These are phyloP conservation scores for Caretta caretta DNA, from an alignment of 2,113 vertebrate genomes.

Conservation along the genomic window DNA sequence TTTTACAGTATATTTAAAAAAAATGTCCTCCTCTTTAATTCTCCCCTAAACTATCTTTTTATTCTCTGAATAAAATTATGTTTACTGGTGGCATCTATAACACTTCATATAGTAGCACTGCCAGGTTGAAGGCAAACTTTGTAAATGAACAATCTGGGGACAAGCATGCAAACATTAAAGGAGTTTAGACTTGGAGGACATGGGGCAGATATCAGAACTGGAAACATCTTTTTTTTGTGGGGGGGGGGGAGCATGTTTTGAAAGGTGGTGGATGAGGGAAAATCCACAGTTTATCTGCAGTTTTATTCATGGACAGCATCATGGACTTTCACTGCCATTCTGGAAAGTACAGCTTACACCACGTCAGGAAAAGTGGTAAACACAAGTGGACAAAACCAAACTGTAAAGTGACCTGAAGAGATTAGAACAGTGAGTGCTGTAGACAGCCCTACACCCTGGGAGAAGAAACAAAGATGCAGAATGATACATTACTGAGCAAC, in stretches of 20 bases:
- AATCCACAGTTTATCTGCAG: neutral
- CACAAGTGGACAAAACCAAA: neutral
- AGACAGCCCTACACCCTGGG: neutral
- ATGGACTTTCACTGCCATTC: neutral
- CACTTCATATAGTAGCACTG: neutral
- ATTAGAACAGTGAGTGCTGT: neutral
- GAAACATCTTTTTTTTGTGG: neutral
- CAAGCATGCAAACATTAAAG: conserved; percentile 6
- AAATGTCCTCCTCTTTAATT: neutral
- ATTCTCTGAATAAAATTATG: conserved; percentile 33
- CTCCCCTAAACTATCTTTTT: conserved; percentile 20
- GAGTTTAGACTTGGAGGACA: conserved; percentile 46
- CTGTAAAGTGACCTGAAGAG: neutral
- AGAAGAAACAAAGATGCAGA: neutral
- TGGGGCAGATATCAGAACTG: conserved; percentile 19
- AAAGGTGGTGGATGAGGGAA: neutral
- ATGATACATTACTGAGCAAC: neutral
- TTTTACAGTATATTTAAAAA: neutral
- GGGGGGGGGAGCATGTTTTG: neutral
- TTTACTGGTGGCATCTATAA: neutral
- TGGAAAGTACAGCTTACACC: neutral
- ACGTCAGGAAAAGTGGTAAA: neutral
- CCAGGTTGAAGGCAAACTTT: conserved; percentile 53
- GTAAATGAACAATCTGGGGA: conserved; percentile 33
- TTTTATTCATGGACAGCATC: neutral